Base-by-base conservation (phyloP, 2,888 invertebrate species). In the Serripes groenlandicus region DNA sequence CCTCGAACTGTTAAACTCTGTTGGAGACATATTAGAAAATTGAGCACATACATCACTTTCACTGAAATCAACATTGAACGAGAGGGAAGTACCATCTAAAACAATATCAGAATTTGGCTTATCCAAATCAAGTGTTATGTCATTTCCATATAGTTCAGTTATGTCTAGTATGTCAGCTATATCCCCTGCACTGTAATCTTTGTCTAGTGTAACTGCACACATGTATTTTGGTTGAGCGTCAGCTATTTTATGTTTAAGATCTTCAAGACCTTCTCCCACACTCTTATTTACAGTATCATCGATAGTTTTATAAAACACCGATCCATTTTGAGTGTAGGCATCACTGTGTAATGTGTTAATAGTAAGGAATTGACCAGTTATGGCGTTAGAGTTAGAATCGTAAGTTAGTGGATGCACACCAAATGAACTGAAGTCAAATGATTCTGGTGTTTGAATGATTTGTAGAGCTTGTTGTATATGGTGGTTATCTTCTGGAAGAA, bases 171-270 rank as follows among this genome's bases (percentile, higher is more conserved):
- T 74, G 52, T 74, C 77, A 18, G 66, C 66, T 28, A 79, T 81
- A 68, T 85, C 79, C 26, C 78, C 82, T 32, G 42, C 72, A 26
- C 60, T 79, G 35, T 79, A 79, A 4, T 82, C 79, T 35, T 75
- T 75, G 32, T 78, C 28, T 21, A 75, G 62, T 3, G 78, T 78
- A 23, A 72, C 68, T 37, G 42, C 35, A n/a, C 9, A 11, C 21
- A 26, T 7, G 18, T 62, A 70, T n/a, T 42, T 18, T 42, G 66
- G 42, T 66, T 37, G 37, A 3, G 66, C 66, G 9, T 66, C 66
- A 28, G 18, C 26, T 21, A 3, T 66, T 56, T 56, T 56, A n/a
- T n/a, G n/a, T n/a, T n/a, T n/a, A n/a, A n/a, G n/a, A 34, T 62
- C 3, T 28, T 34, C 28, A 26, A 58, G 26, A 58, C 15, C 23